Base-by-base conservation (phyloP, 1,140 invertebrate genomes). In the Caenorhabditis tropicalis region DNA sequence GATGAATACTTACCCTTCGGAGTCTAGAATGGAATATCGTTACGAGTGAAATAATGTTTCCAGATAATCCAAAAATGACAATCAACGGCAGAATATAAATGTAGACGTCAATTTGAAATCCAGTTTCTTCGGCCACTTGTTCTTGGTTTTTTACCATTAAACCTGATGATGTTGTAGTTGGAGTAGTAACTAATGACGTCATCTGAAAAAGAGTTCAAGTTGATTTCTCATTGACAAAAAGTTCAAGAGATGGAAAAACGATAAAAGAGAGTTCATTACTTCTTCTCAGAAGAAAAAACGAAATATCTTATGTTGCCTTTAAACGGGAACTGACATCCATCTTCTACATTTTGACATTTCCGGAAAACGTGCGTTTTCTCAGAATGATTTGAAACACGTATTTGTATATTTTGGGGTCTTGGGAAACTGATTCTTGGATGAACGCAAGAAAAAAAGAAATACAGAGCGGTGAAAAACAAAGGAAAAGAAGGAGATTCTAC, bases 21-120 rank as follows among this genome's bases (percentile, higher is more conserved):
- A 91, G 87, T 51, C 89, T 33, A 2, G 90, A 89, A 80, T 89
- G 84, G 31, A 91, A 88, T 80, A 91, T 91, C 9, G 90, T 90
- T n/a, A 91, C 88, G 19, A 91, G 85, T 2, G 89, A 88, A 48
- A 91, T 82, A 19, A 87, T 29, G 85, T 91, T 91, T 19, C 90
- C 90, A 53, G 81, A 49, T 3, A 91, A 48, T n/a, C 90, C 90
- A 82, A 91, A 84, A 19, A 88, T 46, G 15, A 91, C 88, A 48
- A 91, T 91, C 21, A 85, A 74, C 7, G 89, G 88, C 65, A 90
- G 81, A 56, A 90, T 87, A 74, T 89, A 86, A 31, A 89, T 87
- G 80, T 88, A 88, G n/a, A 89, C 84, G 27, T 81, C 82, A 24
- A 82, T 19, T n/a, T 74, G 65, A 43, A 46, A 43, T n/a, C 65